A percentile compares a stretch with the other conserved stretches of the same genome.
phyloP scores from a whole-genome alignment of 2,113 vertebrate genomes.

The Dicrurus megarhynchus region DNA sequence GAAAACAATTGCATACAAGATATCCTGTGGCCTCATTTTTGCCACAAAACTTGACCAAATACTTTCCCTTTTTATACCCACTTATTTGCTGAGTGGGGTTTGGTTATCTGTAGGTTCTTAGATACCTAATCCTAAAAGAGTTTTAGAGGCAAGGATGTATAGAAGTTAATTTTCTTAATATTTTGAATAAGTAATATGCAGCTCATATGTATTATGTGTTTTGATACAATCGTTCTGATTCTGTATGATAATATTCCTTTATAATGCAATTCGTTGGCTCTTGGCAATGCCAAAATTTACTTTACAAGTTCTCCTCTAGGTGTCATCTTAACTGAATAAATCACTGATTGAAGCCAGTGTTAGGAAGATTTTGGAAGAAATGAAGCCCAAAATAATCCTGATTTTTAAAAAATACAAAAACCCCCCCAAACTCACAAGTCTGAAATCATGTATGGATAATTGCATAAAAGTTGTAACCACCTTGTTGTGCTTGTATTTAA shows the following conservation, averaged over 20 bases:
- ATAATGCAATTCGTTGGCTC: neutral
- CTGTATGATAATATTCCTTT: neutral
- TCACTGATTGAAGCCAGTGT: neutral
- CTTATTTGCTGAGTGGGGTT: neutral
- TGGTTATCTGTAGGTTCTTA: neutral
- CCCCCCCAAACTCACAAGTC: neutral
- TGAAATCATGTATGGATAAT: neutral
- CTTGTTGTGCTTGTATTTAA: neutral
- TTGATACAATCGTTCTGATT: neutral
- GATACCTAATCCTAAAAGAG: neutral
- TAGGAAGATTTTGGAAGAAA: neutral
- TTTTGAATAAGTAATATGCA: neutral
- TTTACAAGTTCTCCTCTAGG: neutral
- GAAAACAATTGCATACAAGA: neutral
- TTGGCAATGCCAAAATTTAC: neutral
- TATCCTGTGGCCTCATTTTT: neutral
- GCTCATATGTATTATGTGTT: neutral
- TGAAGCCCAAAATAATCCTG: neutral
- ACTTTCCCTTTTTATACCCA: neutral
- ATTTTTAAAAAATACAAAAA: neutral
- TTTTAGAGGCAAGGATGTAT: neutral
- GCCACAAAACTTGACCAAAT: neutral
- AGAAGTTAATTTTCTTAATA: neutral
- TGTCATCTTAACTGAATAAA: neutral
- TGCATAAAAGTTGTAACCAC: neutral